These are phyloP conservation scores for Lordiphosa clarofinis DNA, from an alignment of 1,140 invertebrate species.

Conservation along the genomic window DNA sequence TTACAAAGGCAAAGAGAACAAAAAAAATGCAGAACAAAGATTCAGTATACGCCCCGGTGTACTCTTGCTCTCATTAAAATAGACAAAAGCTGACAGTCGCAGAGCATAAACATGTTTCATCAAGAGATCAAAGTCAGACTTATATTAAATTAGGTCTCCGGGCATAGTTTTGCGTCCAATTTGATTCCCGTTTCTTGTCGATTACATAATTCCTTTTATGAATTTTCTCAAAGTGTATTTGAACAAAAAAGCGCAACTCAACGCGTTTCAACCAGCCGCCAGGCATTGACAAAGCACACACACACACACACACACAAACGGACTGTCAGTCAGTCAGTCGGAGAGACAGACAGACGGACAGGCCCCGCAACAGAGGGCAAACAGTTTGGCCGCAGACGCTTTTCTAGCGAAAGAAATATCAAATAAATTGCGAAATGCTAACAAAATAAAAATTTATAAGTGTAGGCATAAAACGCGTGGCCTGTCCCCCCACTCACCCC, in stretches of 20 bases:
- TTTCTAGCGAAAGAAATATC: slow-evolving; percentile 51
- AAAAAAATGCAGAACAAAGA: slow-evolving; percentile 16
- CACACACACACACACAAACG: slow-evolving; percentile 47
- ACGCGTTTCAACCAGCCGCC: slow-evolving; percentile 32
- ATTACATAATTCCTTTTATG: neutral
- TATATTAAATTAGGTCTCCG: slow-evolving; percentile 44
- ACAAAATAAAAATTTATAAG: slow-evolving; percentile 67
- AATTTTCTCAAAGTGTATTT: slow-evolving; percentile 59
- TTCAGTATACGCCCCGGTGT: slow-evolving; percentile 23
- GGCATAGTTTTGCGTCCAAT: neutral
- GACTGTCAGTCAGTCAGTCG: slow-evolving; percentile 21
- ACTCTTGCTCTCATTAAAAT: slow-evolving; percentile 5
- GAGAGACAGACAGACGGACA: slow-evolving; percentile 15
- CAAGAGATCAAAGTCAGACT: slow-evolving; percentile 7
- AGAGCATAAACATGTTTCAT: slow-evolving; percentile 5
- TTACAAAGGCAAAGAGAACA: neutral
- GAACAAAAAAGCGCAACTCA: slow-evolving; percentile 36
- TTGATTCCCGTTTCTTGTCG: no score
- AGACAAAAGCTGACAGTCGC: slow-evolving; percentile 19
- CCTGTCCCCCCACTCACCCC: neutral
- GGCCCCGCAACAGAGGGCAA: no score
- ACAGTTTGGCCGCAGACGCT: slow-evolving; percentile 33
- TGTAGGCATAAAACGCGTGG: slow-evolving; percentile 46
- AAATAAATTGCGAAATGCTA: slow-evolving; percentile 74
- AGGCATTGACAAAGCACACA: slow-evolving; percentile 50